Evolutionary conservation across 2,888 invertebrate genomes (phyloP), one percentile per base, ranked within the genome.

Genomic region (Leptinotarsa rubiginosa): DNA sequence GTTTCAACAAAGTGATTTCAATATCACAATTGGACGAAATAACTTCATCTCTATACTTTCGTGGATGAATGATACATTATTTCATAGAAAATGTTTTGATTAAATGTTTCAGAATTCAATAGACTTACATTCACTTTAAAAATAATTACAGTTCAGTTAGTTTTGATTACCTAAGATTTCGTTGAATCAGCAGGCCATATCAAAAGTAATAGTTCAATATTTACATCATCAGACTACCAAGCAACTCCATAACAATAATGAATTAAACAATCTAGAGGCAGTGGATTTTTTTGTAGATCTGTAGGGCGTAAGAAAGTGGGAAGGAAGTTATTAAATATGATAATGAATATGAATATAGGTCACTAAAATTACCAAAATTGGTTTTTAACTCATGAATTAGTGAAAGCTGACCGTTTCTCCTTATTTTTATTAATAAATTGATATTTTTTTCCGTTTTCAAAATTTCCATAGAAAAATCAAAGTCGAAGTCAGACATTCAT

Each of bases 141-240:
- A 69, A 52, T 49, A 47, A 25, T 31, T 69, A 70, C 73, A 69
- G 59, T 73, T 69, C 49, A 62, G 70, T 73, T 75, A 73, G 73
- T 75, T 73, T 73, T 62, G 70, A 49, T 74, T 62, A 52, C 64
- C 25, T 65, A 65, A 64, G 25, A 41, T 69, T 56, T 56, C 62
- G 41, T 52, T 56, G 50, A 56, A 59, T 69, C 13, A 47, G 16
- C 47, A 69, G 69, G 59, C 56, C 59, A 56, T 41, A 69, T 10
- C 31, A 69, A 15, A 16, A 69, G 56, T 59, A 41, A 56, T 56
- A 56, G 4, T 56, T 22, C 56, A 22, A 15, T 22, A 22, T 22
- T 4, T 56, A 56, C 56, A 56, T 16, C 10, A 56, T 56, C 20
- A 20, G 56, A 56, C 20, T 15, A 56, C 56, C 56, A 56, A 56